Base-by-base conservation (phyloP, 2,113 vertebrate species). In the Hymenochirus boettgeri region DNA sequence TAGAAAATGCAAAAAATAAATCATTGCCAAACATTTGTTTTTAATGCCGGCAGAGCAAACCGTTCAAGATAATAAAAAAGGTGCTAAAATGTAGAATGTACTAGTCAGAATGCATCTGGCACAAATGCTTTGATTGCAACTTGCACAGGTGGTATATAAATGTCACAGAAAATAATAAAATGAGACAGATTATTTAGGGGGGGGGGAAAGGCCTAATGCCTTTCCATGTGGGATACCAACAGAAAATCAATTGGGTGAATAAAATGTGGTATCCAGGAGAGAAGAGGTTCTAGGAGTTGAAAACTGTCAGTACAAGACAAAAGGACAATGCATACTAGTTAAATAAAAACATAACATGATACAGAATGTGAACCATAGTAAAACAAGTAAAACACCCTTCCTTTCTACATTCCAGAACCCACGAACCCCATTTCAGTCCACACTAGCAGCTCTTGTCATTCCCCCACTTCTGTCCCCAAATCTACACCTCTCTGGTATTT, bases 81-180 rank as follows among this genome's bases (percentile, higher is more conserved):
- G 7, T 21, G 18, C 18, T 11, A 21, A 48, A 22, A 48, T 48
- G n/a, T 22, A 48, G 46, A 11, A 8, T 18, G 19, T 48, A 48
- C 46, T 21, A 48, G 21, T 48, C 46, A 48, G 18, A 48, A 22
- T 48, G 18, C 46, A 48, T 21, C 46, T 5, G 46, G 46, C 7
- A 19, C 18, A 48, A 18, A 48, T 48, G 21, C 46, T 2, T 5
- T 48, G 46, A 48, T 48, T 19, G n/a, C 46, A 21, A 18, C 46
- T 48, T 48, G 21, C 18, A 19, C 46, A 19, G 7, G 46, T 48
- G 18, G 21, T 22, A 48, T 22, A 48, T 48, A 48, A 48, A 19
- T 48, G 46, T 48, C 21, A 19, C 21, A 19, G n/a, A 48, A 48
- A 48, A 48, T 48, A 48, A 48, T 19, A 48, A 19, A n/a, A 48